Conservation (phyloP, 2,113 vertebrate genomes). For the Chroicocephalus ridibundus region DNA sequence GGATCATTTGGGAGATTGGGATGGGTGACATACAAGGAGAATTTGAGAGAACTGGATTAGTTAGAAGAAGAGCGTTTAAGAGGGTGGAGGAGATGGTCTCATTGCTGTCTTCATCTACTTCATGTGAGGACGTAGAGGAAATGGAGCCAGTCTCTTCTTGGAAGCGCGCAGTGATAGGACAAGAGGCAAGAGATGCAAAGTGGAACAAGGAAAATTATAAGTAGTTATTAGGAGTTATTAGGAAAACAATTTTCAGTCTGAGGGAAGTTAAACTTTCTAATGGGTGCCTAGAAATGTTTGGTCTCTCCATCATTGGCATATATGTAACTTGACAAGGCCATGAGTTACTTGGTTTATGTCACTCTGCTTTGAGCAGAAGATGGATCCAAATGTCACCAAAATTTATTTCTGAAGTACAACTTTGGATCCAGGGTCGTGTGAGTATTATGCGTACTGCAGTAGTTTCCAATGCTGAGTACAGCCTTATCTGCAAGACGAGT, state of each 20-base stretch:
- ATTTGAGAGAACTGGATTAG: neutral
- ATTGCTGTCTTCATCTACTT: neutral
- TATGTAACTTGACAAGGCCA: neutral
- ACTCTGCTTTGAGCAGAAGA: neutral
- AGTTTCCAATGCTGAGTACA: neutral
- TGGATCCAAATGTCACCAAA: neutral
- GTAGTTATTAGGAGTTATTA: neutral
- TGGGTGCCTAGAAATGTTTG: neutral
- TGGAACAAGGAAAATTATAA: neutral
- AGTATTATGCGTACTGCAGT: neutral
- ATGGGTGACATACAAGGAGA: neutral
- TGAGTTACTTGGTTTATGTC: neutral
- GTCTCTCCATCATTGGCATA: neutral
- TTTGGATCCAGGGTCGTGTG: neutral
- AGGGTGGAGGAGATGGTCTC: neutral
- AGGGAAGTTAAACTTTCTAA: neutral
- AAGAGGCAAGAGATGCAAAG: neutral
- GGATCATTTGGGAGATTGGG: neutral
- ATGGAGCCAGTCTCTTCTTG: neutral
- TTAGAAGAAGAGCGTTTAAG: neutral
- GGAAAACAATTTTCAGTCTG: neutral
- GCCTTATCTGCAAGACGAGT: neutral
- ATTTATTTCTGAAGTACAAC: neutral
- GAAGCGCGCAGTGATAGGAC: neutral
- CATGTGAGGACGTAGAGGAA: neutral